Evolutionary conservation across 1,140 invertebrate genomes (phyloP), one percentile per base, ranked within the genome.

Genomic region (Drosophila santomea): DNA sequence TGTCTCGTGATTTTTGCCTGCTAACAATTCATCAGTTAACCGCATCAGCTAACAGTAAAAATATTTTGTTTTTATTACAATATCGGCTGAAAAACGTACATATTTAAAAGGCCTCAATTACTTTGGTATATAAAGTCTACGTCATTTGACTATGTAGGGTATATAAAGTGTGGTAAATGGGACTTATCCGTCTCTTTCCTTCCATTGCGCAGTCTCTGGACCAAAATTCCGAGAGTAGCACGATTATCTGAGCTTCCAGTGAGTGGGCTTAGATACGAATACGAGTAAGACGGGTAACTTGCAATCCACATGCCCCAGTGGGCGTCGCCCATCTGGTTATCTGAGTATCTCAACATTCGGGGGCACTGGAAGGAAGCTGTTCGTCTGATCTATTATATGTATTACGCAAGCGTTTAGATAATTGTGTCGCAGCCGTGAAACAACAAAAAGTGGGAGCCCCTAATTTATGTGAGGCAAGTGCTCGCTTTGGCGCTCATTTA

Each of bases 401-500:
- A n/a, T 43, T 54, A 72, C 23, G 51, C 45, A 59, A 67, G 50
- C 74, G 56, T 32, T 75, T 73, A 61, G 74, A 76, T 76, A 80
- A 80, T 75, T 61, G 72, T 81, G 66, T 63, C 62, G 67, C 67
- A 41, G 51, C 32, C 47, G 48, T 6, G 14, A 7, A 17, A 51
- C 48, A 36, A 36, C 50, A 52, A 69, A 61, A 56, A 71, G 14
- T n/a, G 62, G 39, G 56, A 66, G 77, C 72, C 52, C 79, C 69
- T 86, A 86, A 86, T 86, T 86, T 86, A 86, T 86, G 79, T 68
- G 81, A 50, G 82, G 61, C 83, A 86, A 86, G 82, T 86, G 83
- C 84, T 89, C 73, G 84, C 68, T 89, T 88, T 88, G 86, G 76
- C 61, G 66, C 84, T 88, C 84, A 88, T 88, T 88, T 88, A 88